phyloP scores from a whole-genome alignment of 2,888 invertebrate species.

The Drosophila kokeensis region DNA sequence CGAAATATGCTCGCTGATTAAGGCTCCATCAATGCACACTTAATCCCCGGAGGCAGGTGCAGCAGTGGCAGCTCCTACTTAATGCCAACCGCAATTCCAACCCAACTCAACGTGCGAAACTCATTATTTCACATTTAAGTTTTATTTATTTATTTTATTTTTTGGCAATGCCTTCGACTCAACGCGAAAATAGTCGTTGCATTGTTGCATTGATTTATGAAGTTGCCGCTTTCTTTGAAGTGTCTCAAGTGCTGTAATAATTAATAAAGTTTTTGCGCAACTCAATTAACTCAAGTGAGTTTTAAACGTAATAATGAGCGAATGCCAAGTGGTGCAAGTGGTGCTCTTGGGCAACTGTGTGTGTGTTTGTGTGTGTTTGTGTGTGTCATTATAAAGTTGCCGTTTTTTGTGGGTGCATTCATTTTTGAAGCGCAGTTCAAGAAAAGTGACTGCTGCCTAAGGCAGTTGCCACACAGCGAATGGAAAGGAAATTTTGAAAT shows the following conservation, averaged over 20 bases:
- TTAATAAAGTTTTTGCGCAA: constrained; percentile 29
- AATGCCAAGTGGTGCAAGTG: constrained; percentile 11
- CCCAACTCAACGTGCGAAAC: constrained; percentile 46
- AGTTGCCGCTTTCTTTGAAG: constrained; percentile 9
- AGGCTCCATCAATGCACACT: constrained; percentile 60
- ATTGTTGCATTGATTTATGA: constrained; percentile 47
- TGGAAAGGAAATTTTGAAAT: not conserved
- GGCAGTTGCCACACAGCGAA: not conserved
- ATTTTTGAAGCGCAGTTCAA: not conserved
- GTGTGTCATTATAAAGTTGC: not conserved
- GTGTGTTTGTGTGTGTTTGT: not conserved
- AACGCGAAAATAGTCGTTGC: constrained; percentile 15
- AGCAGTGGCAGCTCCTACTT: constrained; percentile 2
- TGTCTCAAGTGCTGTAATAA: constrained; percentile 31
- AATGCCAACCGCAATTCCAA: constrained; percentile 29
- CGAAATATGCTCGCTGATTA: constrained; percentile 64
- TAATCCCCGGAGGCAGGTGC: constrained; percentile 40
- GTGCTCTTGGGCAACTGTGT: not conserved
- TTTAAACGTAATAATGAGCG: not conserved
- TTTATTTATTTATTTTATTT: not conserved
- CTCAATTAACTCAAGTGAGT: constrained; percentile 35
- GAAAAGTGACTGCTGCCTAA: not conserved
- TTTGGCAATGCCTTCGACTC: constrained; percentile 11
- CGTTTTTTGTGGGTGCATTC: not conserved
- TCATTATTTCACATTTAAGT: constrained; percentile 71